phyloP scores from a whole-genome alignment of 2,113 vertebrate genomes.

The Cinclus cinclus region DNA sequence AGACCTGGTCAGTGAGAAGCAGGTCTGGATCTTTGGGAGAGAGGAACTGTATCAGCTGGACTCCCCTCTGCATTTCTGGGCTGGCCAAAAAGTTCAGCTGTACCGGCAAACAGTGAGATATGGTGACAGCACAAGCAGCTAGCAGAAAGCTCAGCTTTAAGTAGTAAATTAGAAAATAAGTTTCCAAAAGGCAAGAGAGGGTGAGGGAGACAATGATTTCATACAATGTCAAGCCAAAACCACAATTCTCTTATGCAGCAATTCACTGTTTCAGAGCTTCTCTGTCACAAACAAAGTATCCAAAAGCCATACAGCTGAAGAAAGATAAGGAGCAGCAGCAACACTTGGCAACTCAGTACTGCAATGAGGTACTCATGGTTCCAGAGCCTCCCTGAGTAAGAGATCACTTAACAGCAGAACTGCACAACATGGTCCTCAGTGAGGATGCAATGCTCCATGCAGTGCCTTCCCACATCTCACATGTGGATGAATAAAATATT shows the following conservation, averaged over 20 bases:
- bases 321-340: background rate
- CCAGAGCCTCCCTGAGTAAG: background rate
- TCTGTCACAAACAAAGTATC: background rate
- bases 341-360: background rate
- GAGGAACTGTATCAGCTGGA: background rate
- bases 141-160: background rate
- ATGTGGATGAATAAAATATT: background rate
- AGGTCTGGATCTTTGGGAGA: background rate
- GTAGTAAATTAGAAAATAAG: background rate
- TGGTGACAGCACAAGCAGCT: background rate
- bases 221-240: background rate
- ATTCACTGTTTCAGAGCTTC: background rate
- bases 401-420: background rate
- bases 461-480: background rate
- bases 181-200: background rate
- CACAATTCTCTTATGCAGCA: background rate
- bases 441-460: background rate
- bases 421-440: background rate
- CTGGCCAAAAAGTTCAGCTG: background rate
- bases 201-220: background rate
- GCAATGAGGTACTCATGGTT: background rate
- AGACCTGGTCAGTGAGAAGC: background rate
- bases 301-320: background rate
- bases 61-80: background rate
- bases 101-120: background rate